Evolutionary conservation across 2,113 vertebrate genomes (phyloP), one percentile per base, ranked within the genome.

Genomic region (Nannobrachium achirus): DNA sequence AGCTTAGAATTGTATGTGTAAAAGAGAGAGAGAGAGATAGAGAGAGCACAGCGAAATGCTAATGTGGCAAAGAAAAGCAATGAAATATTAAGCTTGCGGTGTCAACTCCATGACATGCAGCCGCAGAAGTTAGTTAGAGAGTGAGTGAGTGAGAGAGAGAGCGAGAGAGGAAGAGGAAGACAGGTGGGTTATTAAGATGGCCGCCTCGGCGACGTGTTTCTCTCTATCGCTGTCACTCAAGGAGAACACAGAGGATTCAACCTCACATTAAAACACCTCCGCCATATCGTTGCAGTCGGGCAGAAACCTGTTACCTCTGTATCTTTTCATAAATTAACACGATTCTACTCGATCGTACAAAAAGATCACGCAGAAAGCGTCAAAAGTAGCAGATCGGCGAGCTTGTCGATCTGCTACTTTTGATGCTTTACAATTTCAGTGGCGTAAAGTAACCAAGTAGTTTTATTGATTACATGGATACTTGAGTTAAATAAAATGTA

Each of bases 41-140:
- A 52, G 50, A 4, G 50, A 10, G 57, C 16, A 14, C 48, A 41
- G 49, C 19, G n/a, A 74, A 71, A 81, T 79, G 75, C 76, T 75
- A 81, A 83, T 75, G 76, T 78, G 69, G 68, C 81, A 33, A 75
- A 69, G 52, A 53, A 68, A 60, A 79, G 76, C 69, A 76, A 81
- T 86, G 78, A 81, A 76, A 68, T 68, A 6, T 65, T 50, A 33
- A 52, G 53, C 39, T 49, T 25, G 50, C 58, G 57, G 57, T 15
- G 16, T 57, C 55, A 38, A 14, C 44, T 33, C 25, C 25, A 33
- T 33, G 25, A 33, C 25, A 33, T 33, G 25, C 25, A 33, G 25
- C 25, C 25, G 6, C 25, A 33, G 3, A 33, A 33, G 25, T 33
- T 33, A 33, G 44, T 11, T 10, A 57, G 59, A 59, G 58, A 46